phyloP scores from a whole-genome alignment of 1,140 invertebrate genomes.

The Periplaneta americana region DNA sequence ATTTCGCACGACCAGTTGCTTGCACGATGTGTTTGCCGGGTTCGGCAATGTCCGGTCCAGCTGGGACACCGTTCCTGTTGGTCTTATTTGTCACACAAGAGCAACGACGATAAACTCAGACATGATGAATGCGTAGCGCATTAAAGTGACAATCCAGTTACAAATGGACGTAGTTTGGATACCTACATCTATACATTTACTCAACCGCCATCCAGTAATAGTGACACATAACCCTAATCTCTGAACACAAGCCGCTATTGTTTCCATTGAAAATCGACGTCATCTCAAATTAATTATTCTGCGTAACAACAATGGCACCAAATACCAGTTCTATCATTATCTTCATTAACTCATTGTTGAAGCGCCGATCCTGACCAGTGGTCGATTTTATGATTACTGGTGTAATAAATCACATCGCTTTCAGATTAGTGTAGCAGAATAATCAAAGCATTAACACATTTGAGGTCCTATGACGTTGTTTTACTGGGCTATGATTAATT shows the following conservation, averaged over 20 bases:
- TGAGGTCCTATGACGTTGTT: neutral
- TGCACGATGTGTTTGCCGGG: too few relatives aligned
- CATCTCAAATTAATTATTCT: conserved; percentile 11
- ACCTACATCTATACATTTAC: neutral
- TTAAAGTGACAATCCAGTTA: neutral
- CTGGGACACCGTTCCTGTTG: too few relatives aligned
- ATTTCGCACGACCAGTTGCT: too few relatives aligned
- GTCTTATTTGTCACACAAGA: neutral
- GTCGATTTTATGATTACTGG: neutral
- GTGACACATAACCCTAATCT: conserved; percentile 11
- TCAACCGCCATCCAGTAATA: neutral
- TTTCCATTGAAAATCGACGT: conserved; percentile 1
- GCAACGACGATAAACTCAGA: neutral
- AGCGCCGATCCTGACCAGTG: neutral
- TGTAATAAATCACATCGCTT: conserved; percentile 3
- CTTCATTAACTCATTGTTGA: conserved; percentile 4
- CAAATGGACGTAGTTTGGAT: neutral
- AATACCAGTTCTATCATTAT: conserved; percentile 8
- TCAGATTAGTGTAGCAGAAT: conserved; percentile 1
- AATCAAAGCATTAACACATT: neutral
- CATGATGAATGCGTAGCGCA: neutral
- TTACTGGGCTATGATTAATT: neutral
- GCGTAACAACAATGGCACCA: conserved; percentile 2
- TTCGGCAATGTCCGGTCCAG: neutral
- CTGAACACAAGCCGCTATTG: neutral